Evolutionary conservation across 2,797 vertebrate species (phyloP).

Genomic region (Pipistrellus nathusii): DNA sequence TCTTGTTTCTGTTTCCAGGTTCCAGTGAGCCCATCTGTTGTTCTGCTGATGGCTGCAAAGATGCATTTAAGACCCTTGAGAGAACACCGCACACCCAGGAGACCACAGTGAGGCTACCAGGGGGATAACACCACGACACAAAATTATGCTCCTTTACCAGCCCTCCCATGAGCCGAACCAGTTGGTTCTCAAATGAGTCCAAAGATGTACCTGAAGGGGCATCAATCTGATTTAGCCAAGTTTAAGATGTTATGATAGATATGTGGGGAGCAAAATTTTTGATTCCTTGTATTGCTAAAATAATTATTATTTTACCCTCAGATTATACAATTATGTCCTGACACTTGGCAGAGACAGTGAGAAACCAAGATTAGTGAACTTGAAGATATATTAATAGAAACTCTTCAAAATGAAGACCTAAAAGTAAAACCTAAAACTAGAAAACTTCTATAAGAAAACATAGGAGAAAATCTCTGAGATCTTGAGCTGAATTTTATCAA

Average conservation of each 20-base stretch:
- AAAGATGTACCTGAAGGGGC: neutral
- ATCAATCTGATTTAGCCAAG: neutral
- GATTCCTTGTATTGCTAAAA: neutral
- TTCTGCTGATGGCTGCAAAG: neutral
- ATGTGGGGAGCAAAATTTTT: neutral
- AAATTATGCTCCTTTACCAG: neutral
- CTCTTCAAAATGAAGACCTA: neutral
- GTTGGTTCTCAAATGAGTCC: neutral
- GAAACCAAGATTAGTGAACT: neutral
- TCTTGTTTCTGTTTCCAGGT: neutral
- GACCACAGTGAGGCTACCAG: neutral
- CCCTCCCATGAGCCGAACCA: neutral
- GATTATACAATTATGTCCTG: neutral
- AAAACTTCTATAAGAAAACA: neutral
- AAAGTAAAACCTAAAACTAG: neutral
- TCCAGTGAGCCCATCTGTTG: neutral
- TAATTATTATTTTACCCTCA: neutral
- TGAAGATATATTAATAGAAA: neutral
- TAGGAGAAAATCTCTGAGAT: slow-evolving; percentile 11
- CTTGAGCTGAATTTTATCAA: neutral
- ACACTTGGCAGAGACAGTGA: neutral
- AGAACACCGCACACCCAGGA: neutral
- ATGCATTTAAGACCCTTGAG: neutral
- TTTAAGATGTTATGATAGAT: neutral
- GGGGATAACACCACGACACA: neutral